Percentiles rank a stretch among this genome's conserved stretches.
These are phyloP conservation scores for Gnathonemus echidnorhynchus DNA, from an alignment of 2,113 vertebrate genomes.

Conservation along the genomic window DNA sequence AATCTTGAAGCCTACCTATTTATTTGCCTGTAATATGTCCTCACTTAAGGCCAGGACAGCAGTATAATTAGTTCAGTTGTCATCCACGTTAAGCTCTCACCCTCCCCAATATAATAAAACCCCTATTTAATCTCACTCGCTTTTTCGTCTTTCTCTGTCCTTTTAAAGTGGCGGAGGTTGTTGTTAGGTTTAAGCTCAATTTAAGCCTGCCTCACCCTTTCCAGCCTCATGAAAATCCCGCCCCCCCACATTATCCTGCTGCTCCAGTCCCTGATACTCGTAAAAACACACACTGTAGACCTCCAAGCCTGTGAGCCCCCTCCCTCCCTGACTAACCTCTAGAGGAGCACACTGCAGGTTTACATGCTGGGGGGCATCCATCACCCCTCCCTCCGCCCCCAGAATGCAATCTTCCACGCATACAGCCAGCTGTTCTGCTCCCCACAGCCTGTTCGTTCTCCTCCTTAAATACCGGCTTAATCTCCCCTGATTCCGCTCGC, in stretches of 20 bases:
- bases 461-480: neutral
- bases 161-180: neutral
- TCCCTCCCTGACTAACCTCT: neutral
- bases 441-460: neutral
- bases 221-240: neutral
- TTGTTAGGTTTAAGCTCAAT: neutral
- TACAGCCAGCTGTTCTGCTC: neutral
- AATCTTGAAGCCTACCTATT: constrained; percentile 9
- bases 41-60: neutral
- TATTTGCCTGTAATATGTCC: constrained; percentile 26
- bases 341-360: neutral
- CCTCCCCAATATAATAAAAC: constrained; percentile 17
- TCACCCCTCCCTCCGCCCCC: neutral
- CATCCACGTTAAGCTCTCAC: neutral
- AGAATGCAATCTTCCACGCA: neutral
- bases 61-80: constrained; percentile 14
- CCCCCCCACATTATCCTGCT: neutral
- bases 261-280: neutral
- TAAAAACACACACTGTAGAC: neutral
- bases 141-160: neutral
- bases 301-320: neutral
- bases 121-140: neutral
- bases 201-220: neutral
- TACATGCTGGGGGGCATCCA: neutral
- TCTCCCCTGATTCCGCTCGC: neutral